These are phyloP conservation scores for Diorhabda elongata DNA, from an alignment of 1,140 invertebrate species.

Conservation along the genomic window DNA sequence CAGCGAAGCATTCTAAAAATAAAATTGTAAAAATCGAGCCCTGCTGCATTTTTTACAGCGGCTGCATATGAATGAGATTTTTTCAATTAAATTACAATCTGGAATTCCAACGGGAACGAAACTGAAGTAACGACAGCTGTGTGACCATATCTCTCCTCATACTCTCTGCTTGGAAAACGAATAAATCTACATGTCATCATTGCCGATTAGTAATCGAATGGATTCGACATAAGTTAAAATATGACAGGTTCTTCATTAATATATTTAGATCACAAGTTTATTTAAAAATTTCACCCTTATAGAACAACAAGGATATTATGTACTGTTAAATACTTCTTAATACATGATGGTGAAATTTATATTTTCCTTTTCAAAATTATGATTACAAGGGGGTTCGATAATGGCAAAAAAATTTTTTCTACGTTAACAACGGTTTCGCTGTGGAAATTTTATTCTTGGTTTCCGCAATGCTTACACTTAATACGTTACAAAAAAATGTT, in stretches of 20 bases:
- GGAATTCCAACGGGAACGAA: constrained; percentile 21
- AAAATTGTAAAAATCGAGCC: constrained; percentile 38
- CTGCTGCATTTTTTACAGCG: constrained; percentile 46
- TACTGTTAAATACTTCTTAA: no score
- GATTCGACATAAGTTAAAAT: neutral
- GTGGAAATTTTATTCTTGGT: no score
- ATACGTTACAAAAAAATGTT: no score
- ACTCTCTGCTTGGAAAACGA: constrained; percentile 16
- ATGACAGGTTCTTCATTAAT: neutral
- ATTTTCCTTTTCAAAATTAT: no score
- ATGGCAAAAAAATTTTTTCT: no score
- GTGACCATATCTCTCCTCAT: constrained; percentile 13
- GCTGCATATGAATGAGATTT: constrained; percentile 48
- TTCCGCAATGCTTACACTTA: no score
- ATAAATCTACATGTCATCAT: constrained; percentile 35
- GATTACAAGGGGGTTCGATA: no score
- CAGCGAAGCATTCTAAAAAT: constrained; percentile 35
- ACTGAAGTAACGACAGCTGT: constrained; percentile 24
- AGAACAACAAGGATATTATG: no score
- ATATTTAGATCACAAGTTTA: no score
- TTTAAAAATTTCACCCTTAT: no score
- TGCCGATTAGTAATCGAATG: neutral
- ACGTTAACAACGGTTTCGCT: no score
- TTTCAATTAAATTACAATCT: constrained; percentile 48
- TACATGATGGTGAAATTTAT: no score